Percentiles rank a stretch among this genome's conserved stretches.
Evolutionary conservation across 2,888 invertebrate species (phyloP).

Genomic region (Diaphora mendica): DNA sequence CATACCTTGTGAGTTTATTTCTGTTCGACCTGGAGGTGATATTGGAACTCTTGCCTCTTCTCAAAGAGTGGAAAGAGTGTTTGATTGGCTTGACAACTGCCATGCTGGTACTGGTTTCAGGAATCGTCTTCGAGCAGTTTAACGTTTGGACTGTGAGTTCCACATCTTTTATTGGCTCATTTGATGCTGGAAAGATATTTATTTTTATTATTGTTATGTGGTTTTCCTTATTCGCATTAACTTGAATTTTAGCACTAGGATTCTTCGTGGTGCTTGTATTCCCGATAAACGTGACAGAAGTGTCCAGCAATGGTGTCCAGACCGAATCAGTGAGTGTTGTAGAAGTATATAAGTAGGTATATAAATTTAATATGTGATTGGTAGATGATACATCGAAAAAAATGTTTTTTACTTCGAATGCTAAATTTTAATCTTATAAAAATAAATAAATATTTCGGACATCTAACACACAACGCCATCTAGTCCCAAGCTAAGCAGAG

Average conservation of each 20-base stretch:
- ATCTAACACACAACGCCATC: no score
- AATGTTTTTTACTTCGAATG: no score
- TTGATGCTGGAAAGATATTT: constrained; percentile 83
- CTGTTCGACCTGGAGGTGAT: constrained; percentile 68
- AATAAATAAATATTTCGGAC: no score
- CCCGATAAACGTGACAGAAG: no score
- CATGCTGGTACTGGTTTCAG: constrained; percentile 72
- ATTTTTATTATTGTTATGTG: neutral
- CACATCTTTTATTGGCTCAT: constrained; percentile 93
- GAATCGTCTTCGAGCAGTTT: constrained; percentile 87
- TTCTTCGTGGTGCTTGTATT: no score
- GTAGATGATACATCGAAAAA: no score
- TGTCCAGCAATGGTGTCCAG: no score
- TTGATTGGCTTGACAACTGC: constrained; percentile 74
- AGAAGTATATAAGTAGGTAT: no score
- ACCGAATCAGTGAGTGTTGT: no score
- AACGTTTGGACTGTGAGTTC: constrained; percentile 95
- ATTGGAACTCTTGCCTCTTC: constrained; percentile 71
- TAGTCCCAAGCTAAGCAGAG: no score
- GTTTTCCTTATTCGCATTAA: neutral
- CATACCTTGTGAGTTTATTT: constrained; percentile 80
- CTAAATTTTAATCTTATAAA: no score
- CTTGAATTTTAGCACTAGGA: neutral
- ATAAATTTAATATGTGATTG: no score
- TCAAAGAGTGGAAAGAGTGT: constrained; percentile 76